These are phyloP conservation scores for Halocaridina rubra DNA, from an alignment of 2,888 invertebrate genomes.

Conservation along the genomic window DNA sequence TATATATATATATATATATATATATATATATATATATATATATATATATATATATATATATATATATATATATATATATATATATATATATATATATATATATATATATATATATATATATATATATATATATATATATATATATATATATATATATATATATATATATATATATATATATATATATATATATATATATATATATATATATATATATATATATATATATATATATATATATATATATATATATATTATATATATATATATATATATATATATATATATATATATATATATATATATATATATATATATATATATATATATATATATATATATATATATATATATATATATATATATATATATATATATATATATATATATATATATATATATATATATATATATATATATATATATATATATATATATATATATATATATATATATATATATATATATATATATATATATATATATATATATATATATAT, in stretches of 20 bases:
- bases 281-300: not conserved
- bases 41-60: not conserved
- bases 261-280: not conserved
- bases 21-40: not conserved
- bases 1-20: not conserved
- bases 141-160: not conserved
- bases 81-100: not conserved
- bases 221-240: not conserved
- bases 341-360: not conserved
- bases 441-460: not conserved
- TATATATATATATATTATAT: not conserved
- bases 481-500: not conserved
- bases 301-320: not conserved
- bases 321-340: not conserved
- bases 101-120: not conserved
- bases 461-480: not conserved
- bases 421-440: not conserved
- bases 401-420: not conserved
- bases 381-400: not conserved
- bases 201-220: not conserved
- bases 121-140: not conserved
- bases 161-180: not conserved
- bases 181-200: not conserved
- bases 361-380: not conserved
- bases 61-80: not conserved